These are phyloP conservation scores for Graphium colonna DNA, from an alignment of 2,888 invertebrate genomes.

Conservation along the genomic window DNA sequence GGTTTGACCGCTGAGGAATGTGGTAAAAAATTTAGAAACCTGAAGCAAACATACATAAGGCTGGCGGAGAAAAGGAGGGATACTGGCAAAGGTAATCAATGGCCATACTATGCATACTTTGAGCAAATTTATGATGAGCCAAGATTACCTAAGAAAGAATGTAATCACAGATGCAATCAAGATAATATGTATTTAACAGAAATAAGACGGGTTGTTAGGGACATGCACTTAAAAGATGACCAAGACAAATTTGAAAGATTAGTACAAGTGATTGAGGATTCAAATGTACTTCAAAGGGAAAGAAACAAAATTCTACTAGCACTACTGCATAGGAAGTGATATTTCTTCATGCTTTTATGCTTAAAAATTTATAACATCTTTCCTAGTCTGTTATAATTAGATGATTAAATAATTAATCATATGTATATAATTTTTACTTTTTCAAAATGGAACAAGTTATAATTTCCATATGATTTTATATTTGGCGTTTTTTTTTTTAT, in stretches of 20 bases:
- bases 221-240: constrained; percentile 44
- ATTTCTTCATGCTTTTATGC: too few species aligned
- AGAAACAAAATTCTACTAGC: constrained; percentile 62
- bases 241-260: constrained; percentile 55
- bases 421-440: too few species aligned
- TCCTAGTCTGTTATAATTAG: not conserved
- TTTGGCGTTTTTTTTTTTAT: too few species aligned
- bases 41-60: constrained; percentile 67
- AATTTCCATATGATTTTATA: too few species aligned
- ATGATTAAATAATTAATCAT: too few species aligned
- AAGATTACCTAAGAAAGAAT: constrained; percentile 17
- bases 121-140: constrained; percentile 59
- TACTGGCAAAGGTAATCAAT: constrained; percentile 52
- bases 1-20: constrained; percentile 61
- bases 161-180: constrained; percentile 30
- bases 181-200: constrained; percentile 46
- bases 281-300: constrained; percentile 64
- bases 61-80: constrained; percentile 50
- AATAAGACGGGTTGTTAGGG: constrained; percentile 42
- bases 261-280: constrained; percentile 56
- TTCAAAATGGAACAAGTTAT: too few species aligned
- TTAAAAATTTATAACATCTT: too few species aligned
- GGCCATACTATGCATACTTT: constrained; percentile 66
- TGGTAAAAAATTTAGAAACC: constrained; percentile 65
- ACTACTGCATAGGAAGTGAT: constrained; percentile 47